Evolutionary conservation across 2,113 vertebrate genomes (phyloP), one percentile per base, ranked within the genome.

Genomic region (Amazona vittata): DNA sequence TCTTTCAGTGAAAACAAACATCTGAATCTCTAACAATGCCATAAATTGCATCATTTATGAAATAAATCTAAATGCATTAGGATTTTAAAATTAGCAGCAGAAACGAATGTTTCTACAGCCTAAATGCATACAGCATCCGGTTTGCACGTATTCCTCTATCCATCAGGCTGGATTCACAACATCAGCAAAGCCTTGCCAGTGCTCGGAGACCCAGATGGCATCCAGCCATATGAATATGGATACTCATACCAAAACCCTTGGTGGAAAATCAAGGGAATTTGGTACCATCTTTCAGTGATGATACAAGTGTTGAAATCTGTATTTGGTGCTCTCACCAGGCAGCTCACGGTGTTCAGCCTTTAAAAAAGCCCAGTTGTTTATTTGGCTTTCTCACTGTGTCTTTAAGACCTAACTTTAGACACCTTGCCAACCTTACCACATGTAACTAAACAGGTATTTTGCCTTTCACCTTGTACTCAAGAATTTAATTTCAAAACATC

Each of bases 331-430:
- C 35, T 55, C 15, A 1, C 24, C 33, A 68, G 60, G 84, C 26
- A 91, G 44, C 17, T 73, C 26, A 68, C 0, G 1, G 16, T 87
- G 39, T 25, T 83, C 67, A 62, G 57, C 37, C 33, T 83, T 77
- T 77, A 7, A 53, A 89, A 91, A 84, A 83, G 22, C 20, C n/a
- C 18, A 55, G 41, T 22, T 96, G 67, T 91, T 93, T 95, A 90
- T 80, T 88, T 93, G 85, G 53, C 31, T 91, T 89, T 91, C 65
- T 85, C 76, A 62, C 52, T 76, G 37, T 16, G 22, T 33, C 44
- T 91, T 80, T 85, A 85, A 78, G 77, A 95, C 39, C 65, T 94
- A 86, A 94, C 81, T 93, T 96, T 89, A 94, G 62, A 77, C 28
- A 85, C 7, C 43, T 69, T 83, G 55, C 69, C 91, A 90, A 67